phyloP scores from a whole-genome alignment of 1,140 invertebrate genomes.

The Theocolax elegans region DNA sequence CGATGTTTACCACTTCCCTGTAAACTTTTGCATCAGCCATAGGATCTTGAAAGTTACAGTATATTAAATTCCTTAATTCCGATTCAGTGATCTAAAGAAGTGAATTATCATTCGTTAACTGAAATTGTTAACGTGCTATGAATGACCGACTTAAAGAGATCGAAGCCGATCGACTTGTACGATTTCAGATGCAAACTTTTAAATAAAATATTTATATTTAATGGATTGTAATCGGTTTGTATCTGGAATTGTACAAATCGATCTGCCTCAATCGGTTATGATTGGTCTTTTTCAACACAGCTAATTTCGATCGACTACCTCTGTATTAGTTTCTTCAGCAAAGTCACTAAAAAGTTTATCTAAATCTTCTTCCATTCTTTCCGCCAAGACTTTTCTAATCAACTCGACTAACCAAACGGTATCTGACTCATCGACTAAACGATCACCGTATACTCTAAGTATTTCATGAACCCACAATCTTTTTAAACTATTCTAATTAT shows the following conservation, averaged over 20 bases:
- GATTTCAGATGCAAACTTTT: too few species aligned
- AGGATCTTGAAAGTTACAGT: constrained; percentile 95
- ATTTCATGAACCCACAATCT: constrained; percentile 95
- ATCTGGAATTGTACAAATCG: too few species aligned
- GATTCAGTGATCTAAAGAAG: constrained; percentile 76
- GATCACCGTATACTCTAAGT: constrained; percentile 92
- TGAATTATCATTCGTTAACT: too few species aligned
- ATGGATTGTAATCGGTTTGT: too few species aligned
- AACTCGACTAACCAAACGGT: constrained; percentile 81
- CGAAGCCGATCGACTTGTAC: too few species aligned
- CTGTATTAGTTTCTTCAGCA: constrained; percentile 41
- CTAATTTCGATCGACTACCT: constrained; percentile 45
- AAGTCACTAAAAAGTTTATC: constrained; percentile 65
- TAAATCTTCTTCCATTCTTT: constrained; percentile 67
- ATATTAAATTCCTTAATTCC: constrained; percentile 88
- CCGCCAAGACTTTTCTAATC: constrained; percentile 70
- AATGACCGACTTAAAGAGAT: too few species aligned
- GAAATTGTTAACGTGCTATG: too few species aligned
- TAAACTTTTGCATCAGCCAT: constrained; percentile 90
- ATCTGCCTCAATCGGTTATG: too few species aligned
- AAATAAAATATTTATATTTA: too few species aligned
- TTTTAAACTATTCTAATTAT: constrained; percentile 77
- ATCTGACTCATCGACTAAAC: constrained; percentile 86
- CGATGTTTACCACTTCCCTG: constrained; percentile 85
- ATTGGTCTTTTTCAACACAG: background rate